phyloP scores from a whole-genome alignment of 2,797 vertebrate genomes.

The Columba guinea region DNA sequence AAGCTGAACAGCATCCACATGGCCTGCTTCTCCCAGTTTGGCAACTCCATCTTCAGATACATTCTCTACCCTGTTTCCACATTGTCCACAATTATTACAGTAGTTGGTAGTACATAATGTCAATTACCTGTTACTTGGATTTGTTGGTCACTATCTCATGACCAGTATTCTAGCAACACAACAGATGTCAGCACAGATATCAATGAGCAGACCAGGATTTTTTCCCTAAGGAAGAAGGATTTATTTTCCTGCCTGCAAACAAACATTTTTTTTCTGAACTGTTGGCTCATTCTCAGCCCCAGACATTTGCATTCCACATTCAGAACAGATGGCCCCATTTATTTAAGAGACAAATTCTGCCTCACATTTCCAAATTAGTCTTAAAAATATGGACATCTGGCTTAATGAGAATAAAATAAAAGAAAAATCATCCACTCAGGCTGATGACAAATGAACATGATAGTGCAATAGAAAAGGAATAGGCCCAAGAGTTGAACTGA shows the following conservation, averaged over 20 bases:
- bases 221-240: background rate
- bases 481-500: background rate
- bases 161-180: background rate
- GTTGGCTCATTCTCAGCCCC: background rate
- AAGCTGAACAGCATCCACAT: background rate
- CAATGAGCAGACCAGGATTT: background rate
- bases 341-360: background rate
- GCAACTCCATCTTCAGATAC: background rate
- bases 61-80: background rate
- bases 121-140: background rate
- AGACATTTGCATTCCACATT: background rate
- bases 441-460: background rate
- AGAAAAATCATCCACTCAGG: background rate
- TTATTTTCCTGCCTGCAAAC: background rate
- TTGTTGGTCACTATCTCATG: background rate
- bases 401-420: background rate
- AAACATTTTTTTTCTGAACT: background rate
- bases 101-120: background rate
- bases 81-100: background rate
- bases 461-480: background rate
- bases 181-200: background rate
- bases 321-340: background rate
- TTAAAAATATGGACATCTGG: background rate
- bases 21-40: background rate
- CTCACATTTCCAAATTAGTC: background rate